Conservation (phyloP, 2,888 invertebrate genomes). For the Ennomos quercinarius region DNA sequence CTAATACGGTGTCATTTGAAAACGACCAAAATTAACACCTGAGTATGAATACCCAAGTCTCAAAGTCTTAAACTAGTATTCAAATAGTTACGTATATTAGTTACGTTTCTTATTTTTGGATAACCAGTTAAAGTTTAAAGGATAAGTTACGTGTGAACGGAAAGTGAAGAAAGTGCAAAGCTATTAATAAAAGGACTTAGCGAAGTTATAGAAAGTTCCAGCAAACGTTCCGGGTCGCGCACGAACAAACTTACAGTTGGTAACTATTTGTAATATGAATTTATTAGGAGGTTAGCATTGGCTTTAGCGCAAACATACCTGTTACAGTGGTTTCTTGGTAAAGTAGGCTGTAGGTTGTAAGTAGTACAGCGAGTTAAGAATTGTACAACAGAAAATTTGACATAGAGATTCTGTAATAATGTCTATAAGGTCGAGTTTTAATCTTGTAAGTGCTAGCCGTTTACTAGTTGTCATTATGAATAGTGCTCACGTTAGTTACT, state of each 20-base stretch:
- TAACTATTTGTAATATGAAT: constrained; percentile 81
- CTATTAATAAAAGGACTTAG: constrained; percentile 79
- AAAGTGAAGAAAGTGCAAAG: constrained; percentile 65
- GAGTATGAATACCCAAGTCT: not conserved
- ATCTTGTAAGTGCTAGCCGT: no score
- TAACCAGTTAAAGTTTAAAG: constrained; percentile 43
- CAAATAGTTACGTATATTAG: no score
- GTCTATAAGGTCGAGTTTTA: no score
- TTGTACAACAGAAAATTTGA: no score
- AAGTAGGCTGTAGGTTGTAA: no score
- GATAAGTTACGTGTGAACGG: constrained; percentile 32
- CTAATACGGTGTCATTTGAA: no score
- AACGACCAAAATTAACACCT: not conserved
- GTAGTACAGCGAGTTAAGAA: no score
- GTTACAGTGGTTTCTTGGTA: not conserved
- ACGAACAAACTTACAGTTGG: constrained; percentile 77
- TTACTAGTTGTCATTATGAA: no score
- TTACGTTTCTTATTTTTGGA: constrained; percentile 17
- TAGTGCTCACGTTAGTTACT: no score
- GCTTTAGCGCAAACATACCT: constrained; percentile 42
- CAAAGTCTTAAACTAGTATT: no score
- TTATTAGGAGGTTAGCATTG: constrained; percentile 64
- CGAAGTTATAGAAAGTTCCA: constrained; percentile 78
- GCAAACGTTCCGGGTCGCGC: constrained; percentile 75
- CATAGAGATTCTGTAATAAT: no score